Base-by-base conservation (phyloP, 2,113 vertebrate genomes). In the Hemicordylus capensis region DNA sequence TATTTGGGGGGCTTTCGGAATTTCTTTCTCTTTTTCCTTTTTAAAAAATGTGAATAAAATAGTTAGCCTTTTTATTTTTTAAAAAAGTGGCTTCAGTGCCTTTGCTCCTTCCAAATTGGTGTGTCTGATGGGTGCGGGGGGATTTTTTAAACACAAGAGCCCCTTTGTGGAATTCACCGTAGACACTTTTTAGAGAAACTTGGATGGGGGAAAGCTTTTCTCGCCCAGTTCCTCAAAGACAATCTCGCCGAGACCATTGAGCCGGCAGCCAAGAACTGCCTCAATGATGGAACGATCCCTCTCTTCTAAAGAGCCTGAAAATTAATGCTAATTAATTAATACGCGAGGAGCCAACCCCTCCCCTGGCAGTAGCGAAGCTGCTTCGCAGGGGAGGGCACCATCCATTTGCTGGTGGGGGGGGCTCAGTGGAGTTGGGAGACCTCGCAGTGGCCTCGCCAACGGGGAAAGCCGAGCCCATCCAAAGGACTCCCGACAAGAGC, bases 1-100 rank as follows among this genome's bases (percentile, higher is more conserved):
- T 95, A 95, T 95, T 94, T 96, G 92, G 93, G 94, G 94, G 92
- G 90, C 92, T 93, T 95, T 95, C 92, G 94, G 90, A 89, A 92
- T 89, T 6, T 51, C 19, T 6, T 1, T 37, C 2, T 22, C 58
- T 28, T 10, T 37, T 7, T 1, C 34, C 3, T 15, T 42, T 66
- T 54, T 15, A 22, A 54, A 76, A 76, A 75, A 51, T 48, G 74
- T 83, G 85, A 84, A 86, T 88, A 88, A 93, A 91, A 91, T 81
- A 88, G 89, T 58, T 70, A 20, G 56, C 28, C 24, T 78, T 76
- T 31, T 17, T 54, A 54, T 15, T 92, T 69, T 81, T 61, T 88
- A 89, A 69, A 76, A 76, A 78, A 56, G 66, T 0, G 91, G 89
- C 87, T 95, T 93, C 92, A 81, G 58, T 77, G 92, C 90, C 90